A percentile compares a stretch with the other conserved stretches of the same genome.
Conservation (phyloP, 2,113 vertebrate species). For the Sula dactylatra region DNA sequence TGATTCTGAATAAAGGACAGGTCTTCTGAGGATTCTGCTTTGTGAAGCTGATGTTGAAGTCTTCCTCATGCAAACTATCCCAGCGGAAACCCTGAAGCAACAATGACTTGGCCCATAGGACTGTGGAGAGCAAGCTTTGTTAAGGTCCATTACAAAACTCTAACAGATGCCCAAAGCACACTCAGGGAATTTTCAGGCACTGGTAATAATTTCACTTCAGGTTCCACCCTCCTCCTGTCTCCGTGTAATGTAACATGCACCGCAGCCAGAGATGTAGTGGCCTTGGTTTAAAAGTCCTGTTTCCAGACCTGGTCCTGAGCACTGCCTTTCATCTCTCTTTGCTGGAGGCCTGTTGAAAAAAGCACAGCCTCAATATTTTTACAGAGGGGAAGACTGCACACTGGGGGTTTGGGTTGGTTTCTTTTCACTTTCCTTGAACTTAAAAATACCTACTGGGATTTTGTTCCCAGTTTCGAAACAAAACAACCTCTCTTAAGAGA, state of each 20-base stretch:
- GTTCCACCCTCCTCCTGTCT: neutral
- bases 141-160: neutral
- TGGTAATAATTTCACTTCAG: neutral
- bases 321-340: neutral
- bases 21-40: neutral
- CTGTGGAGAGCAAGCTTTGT: neutral
- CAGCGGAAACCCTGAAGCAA: neutral
- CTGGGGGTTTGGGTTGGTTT: neutral
- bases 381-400: neutral
- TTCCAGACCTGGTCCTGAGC: slow-evolving; percentile 1
- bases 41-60: neutral
- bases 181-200: neutral
- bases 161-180: neutral
- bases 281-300: neutral
- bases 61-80: neutral
- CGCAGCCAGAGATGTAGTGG: neutral
- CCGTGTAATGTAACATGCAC: neutral
- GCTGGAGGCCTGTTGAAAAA: neutral
- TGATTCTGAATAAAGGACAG: neutral
- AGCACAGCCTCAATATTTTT: neutral
- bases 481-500: neutral
- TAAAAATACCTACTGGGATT: neutral
- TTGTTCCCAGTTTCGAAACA: neutral
- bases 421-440: neutral
- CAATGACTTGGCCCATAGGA: neutral